Conservation (phyloP, 1,140 invertebrate genomes). For the Conus ventricosus region DNA sequence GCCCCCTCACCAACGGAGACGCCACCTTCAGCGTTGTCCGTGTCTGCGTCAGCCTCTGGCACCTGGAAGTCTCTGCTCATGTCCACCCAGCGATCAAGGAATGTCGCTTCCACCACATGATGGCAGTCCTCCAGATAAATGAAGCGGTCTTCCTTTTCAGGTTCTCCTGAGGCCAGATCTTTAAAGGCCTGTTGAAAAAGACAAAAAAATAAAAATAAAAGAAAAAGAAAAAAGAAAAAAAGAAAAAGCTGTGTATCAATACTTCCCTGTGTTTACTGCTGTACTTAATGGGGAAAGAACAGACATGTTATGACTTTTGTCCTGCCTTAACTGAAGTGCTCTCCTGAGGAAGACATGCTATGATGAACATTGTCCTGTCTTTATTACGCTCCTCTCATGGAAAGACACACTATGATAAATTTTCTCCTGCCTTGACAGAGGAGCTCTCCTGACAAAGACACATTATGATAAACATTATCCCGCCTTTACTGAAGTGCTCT, state of each 20-base stretch:
- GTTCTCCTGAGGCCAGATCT: conserved; percentile 43
- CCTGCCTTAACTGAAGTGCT: too few species aligned
- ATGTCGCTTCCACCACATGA: conserved; percentile 47
- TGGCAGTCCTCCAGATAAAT: conserved; percentile 48
- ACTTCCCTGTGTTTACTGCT: too few species aligned
- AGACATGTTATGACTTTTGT: too few species aligned
- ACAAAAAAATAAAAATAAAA: background rate
- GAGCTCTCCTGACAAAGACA: too few species aligned
- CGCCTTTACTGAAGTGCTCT: too few species aligned
- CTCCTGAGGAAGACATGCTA: too few species aligned
- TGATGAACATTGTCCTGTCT: too few species aligned
- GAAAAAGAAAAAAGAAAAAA: background rate
- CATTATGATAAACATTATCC: too few species aligned
- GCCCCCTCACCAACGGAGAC: conserved; percentile 75
- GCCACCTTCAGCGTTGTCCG: conserved; percentile 75
- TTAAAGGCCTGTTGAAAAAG: conserved; percentile 74
- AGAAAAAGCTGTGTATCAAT: background rate
- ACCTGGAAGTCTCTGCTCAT: conserved; percentile 72
- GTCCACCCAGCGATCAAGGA: conserved; percentile 75
- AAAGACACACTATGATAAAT: too few species aligned
- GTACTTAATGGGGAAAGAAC: too few species aligned
- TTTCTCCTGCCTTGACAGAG: too few species aligned
- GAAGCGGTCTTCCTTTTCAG: conserved; percentile 46
- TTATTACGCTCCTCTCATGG: too few species aligned
- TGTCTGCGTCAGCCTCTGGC: conserved; percentile 42